These are phyloP conservation scores for Laticauda laticaudata DNA, from an alignment of 2,113 vertebrate species.

Conservation along the genomic window DNA sequence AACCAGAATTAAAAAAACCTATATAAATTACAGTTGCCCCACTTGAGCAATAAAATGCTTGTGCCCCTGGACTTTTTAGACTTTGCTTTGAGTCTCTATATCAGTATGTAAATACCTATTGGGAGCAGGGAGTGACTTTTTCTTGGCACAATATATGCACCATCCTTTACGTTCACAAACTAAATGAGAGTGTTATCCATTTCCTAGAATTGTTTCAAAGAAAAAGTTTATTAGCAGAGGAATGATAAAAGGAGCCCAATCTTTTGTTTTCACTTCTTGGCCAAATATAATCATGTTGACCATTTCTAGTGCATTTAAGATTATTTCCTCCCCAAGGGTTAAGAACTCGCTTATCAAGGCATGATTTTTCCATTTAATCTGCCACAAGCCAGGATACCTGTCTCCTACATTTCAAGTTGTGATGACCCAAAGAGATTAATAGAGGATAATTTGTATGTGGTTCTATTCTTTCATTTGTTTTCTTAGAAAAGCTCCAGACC, in stretches of 20 bases:
- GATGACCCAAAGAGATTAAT: conserved; percentile 13
- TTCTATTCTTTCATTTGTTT: conserved; percentile 30
- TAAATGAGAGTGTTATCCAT: background rate
- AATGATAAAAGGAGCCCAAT: background rate
- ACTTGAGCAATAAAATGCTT: background rate
- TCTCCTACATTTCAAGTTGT: background rate
- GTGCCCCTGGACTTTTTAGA: background rate
- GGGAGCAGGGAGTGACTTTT: background rate
- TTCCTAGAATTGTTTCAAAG: background rate
- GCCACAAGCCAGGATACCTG: background rate
- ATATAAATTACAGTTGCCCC: background rate
- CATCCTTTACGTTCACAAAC: background rate
- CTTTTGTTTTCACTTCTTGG: background rate
- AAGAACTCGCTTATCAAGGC: background rate
- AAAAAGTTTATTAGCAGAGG: background rate
- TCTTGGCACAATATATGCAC: background rate
- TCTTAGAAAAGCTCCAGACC: conserved; percentile 12
- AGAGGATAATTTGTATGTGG: background rate
- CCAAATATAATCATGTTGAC: background rate
- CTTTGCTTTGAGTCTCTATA: background rate
- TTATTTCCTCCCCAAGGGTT: background rate
- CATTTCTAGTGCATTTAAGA: background rate
- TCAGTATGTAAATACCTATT: background rate
- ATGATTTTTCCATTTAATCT: conserved; percentile 21
- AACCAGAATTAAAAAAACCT: background rate